Base-by-base conservation (phyloP, 2,888 invertebrate genomes). In the Andrena dorsata region DNA sequence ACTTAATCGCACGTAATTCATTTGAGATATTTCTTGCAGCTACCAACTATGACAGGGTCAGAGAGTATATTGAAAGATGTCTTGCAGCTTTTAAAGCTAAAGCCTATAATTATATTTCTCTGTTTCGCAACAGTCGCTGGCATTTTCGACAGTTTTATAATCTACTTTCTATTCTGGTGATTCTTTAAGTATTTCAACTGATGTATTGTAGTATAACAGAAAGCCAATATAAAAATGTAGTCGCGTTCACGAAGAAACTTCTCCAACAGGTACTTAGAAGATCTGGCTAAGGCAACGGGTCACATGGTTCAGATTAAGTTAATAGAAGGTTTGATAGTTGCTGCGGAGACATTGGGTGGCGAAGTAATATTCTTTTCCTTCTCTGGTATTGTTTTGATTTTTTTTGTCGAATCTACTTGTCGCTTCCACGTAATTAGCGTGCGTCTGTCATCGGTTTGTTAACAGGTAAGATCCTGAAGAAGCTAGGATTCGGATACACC, bases 141-240 rank as follows among this genome's bases (percentile, higher is more conserved):
- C 0, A 96, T 97, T 0, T 95, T 97, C 35, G 97, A 97, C 89
- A 96, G 97, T 68, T 97, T 97, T 92, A 96, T 97, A 70, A 96
- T 97, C 20, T 97, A 97, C 90, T 97, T 97, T 89, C 95, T 97
- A 94, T 97, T 97, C 92, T 97, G 97, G 97, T 96, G 90, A 94
- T 63, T 70, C 28, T 49, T 76, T 49, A 16, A 49, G 7, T 71
- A 66, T 60, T 1, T 13, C 20, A 30, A 69, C 5, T 13, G 5
- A 16, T 35, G 3, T 16, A 56, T 20, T 8, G 23, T 0, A 49
- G 7, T 10, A n/a, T 47, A 32, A 30, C 16, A 56, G 16, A 47
- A 32, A 64, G 32, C n/a, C 3, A 5, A 5, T 32, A 16, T 2
- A 63, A 32, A 53, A 65, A 20, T 47, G 5, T 58, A 70, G 28